These are phyloP conservation scores for Hoplostethus mediterraneus DNA, from an alignment of 2,797 vertebrate species.

Conservation along the genomic window DNA sequence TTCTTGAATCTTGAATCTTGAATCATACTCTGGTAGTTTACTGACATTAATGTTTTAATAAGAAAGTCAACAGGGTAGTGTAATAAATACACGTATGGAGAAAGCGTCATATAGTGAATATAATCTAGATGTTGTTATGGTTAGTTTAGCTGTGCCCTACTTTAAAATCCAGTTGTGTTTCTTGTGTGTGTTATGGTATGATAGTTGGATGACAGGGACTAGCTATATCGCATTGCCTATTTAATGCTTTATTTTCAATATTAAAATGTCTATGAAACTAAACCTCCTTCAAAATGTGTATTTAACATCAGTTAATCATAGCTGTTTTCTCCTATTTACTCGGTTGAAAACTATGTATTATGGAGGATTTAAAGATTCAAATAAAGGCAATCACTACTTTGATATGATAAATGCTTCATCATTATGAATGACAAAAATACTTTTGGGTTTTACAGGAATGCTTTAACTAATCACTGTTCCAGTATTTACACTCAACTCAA, in stretches of 20 bases:
- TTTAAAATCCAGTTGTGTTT: conserved; percentile 14
- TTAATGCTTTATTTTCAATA: conserved; percentile 55
- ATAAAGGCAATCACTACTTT: conserved; percentile 64
- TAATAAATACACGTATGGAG: conserved; percentile 70
- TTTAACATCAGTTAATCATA: conserved; percentile 64
- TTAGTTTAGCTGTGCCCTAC: neutral
- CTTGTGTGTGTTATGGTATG: conserved; percentile 58
- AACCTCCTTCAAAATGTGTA: conserved; percentile 53
- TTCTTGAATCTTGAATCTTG: too few relatives aligned
- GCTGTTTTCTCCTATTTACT: conserved; percentile 80
- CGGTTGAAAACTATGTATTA: conserved; percentile 61
- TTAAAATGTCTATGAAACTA: conserved; percentile 64
- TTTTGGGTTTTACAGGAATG: conserved; percentile 2
- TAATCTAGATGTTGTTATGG: conserved; percentile 51
- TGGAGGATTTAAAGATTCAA: conserved; percentile 79
- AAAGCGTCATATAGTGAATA: conserved; percentile 59
- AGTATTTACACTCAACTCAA: conserved; percentile 36
- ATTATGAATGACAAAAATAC: conserved; percentile 1
- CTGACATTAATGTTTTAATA: conserved; percentile 39
- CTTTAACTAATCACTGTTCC: conserved; percentile 14
- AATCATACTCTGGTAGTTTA: conserved; percentile 26
- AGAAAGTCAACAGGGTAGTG: conserved; percentile 52
- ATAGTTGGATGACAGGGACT: conserved; percentile 76
- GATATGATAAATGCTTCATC: conserved; percentile 8
- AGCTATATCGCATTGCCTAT: conserved; percentile 78